These are phyloP conservation scores for Caenorhabditis inopinata DNA, from an alignment of 1,140 invertebrate genomes.

Conservation along the genomic window DNA sequence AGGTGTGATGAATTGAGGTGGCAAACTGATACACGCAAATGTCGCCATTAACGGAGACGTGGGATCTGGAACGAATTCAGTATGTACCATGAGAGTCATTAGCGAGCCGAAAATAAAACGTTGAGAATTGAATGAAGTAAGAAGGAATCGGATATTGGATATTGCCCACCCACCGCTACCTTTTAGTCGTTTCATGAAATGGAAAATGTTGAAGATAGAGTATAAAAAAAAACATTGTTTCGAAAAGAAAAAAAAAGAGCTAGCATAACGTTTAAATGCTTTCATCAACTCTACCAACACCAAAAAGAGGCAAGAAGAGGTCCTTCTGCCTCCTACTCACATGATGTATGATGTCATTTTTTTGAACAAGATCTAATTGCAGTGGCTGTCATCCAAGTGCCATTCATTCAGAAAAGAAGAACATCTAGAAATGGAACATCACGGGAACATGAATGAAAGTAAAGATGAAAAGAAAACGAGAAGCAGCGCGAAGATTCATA, in stretches of 20 bases:
- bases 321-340: constrained; percentile 31
- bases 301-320: not conserved
- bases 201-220: not conserved
- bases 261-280: constrained; percentile 5
- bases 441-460: too few relatives aligned
- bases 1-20: not conserved
- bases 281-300: not conserved
- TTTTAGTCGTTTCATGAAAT: not conserved
- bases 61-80: not conserved
- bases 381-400: constrained; percentile 20
- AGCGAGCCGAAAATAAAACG: not conserved
- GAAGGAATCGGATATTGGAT: not conserved
- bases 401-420: not conserved
- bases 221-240: not conserved
- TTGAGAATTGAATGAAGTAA: not conserved
- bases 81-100: not conserved
- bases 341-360: constrained; percentile 29
- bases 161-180: not conserved
- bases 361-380: constrained; percentile 20
- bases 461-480: not conserved
- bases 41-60: not conserved
- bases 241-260: too few relatives aligned
- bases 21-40: not conserved
- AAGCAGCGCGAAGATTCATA: too few relatives aligned
- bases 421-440: constrained; percentile 5